phyloP scores from a whole-genome alignment of 2,113 vertebrate species.

The Tachycineta bicolor region DNA sequence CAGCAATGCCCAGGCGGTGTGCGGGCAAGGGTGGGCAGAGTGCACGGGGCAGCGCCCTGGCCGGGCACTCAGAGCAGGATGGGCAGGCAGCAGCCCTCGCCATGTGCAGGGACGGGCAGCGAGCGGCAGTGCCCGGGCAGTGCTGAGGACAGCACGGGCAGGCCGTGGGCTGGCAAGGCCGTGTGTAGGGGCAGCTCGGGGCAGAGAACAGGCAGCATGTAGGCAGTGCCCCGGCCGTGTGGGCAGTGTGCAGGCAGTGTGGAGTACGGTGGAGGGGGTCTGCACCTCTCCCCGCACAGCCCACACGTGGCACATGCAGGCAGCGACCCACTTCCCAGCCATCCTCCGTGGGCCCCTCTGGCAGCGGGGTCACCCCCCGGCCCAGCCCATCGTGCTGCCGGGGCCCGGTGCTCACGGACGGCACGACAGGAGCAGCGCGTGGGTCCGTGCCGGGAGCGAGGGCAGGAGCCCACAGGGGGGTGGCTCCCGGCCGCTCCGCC shows the following conservation, averaged over 20 bases:
- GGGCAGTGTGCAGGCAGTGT: not conserved
- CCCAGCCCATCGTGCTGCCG: fast-evolving
- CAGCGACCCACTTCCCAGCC: not conserved
- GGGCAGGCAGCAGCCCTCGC: not conserved
- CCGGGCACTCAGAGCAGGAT: not conserved
- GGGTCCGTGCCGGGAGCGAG: not conserved
- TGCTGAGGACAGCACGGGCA: not conserved
- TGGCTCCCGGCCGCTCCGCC: not conserved
- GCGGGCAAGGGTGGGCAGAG: not conserved
- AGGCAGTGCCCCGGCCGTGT: not conserved
- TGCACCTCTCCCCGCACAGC: not conserved
- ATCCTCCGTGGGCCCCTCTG: not conserved
- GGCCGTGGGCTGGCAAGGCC: not conserved
- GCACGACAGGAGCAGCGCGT: fast-evolving
- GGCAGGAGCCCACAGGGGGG: not conserved
- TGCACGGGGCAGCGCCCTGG: not conserved
- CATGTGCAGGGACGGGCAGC: not conserved
- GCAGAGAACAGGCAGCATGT: not conserved
- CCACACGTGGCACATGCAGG: not conserved
- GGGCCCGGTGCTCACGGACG: fast-evolving
- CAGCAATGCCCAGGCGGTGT: not conserved
- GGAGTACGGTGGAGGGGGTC: not conserved
- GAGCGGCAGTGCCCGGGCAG: not conserved
- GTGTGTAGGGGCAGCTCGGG: not conserved
- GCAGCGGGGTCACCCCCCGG: fast-evolving